Evolutionary conservation across 1,140 invertebrate genomes (phyloP), one percentile per base, ranked within the genome.

Genomic region (Bicyclus anynana): DNA sequence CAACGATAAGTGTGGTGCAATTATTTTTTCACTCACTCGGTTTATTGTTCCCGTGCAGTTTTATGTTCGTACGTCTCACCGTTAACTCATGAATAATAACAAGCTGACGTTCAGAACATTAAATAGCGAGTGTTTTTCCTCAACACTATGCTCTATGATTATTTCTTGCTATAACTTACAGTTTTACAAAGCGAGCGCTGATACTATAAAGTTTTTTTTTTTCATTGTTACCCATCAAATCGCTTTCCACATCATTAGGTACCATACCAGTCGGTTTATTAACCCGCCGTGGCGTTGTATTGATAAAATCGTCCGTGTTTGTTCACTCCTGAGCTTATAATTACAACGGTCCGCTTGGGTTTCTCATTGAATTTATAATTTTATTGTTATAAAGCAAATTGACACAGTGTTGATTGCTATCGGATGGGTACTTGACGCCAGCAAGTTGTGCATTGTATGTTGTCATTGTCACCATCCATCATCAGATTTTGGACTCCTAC

Each of bases 81-180:
- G 77, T 81, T 84, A 84, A 75, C 72, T 81, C 72, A 84, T 84
- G 80, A 82, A 86, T 86, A 84, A 71, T 78, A 84, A 81, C 60
- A 70, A 73, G 67, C 63, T 59, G 60, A 53, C 72, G 66, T 59
- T 65, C 60, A 61, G 63, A 71, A 40, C 71, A 74, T 77, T 84
- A 80, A n/a, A 76, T 77, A 74, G 72, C 59, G 52, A 38, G 49
- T 66, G 74, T 84, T 87, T 76, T 84, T 77, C 72, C 67, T 78
- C 71, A 79, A 82, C 80, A 40, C 37, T 17, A 9, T 70, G 75
- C 67, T 69, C 37, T 17, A 9, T 70, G 75, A 68, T 69, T 74
- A 55, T 77, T 81, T 83, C 73, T 82, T 81, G 63, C 75, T 71
- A 75, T 77, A 76, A 73, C 70, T 69, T 71, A 78, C 67, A 75